These are phyloP conservation scores for Sinocyclocheilus maitianheensis DNA, from an alignment of 2,113 vertebrate genomes.

Conservation along the genomic window DNA sequence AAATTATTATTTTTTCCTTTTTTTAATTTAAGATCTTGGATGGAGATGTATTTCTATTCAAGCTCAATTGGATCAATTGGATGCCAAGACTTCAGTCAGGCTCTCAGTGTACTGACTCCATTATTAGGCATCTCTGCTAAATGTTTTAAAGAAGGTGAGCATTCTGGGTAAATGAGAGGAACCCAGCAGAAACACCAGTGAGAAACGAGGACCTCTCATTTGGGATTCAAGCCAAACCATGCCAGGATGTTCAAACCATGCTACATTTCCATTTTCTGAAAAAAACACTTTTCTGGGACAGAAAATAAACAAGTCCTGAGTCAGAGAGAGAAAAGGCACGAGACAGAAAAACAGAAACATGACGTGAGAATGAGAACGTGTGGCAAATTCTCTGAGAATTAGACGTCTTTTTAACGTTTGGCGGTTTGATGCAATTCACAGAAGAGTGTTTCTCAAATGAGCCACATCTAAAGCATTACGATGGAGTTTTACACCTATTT, in stretches of 20 bases:
- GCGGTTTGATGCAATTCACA: not conserved
- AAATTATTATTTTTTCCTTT: too few relatives aligned
- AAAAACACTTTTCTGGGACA: not conserved
- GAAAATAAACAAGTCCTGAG: not conserved
- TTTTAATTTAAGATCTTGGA: not conserved
- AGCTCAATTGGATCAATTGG: not conserved
- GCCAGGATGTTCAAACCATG: not conserved
- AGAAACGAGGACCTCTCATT: not conserved
- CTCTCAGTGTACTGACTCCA: not conserved
- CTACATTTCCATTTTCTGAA: not conserved
- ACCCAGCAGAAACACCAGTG: not conserved
- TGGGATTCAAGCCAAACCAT: not conserved
- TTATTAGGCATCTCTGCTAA: not conserved
- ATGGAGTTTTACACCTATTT: constrained; percentile 36
- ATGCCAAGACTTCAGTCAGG: not conserved
- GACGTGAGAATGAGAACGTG: not conserved
- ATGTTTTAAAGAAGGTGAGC: not conserved
- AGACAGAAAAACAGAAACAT: not conserved
- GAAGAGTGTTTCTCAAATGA: constrained; percentile 9
- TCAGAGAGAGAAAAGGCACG: not conserved
- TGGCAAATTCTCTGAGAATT: not conserved
- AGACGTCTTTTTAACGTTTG: not conserved
- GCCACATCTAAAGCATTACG: constrained; percentile 1
- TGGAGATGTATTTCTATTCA: too few relatives aligned
- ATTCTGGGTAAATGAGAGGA: not conserved